These are phyloP conservation scores for Acrobasis consociella DNA, from an alignment of 2,888 invertebrate species.

Conservation along the genomic window DNA sequence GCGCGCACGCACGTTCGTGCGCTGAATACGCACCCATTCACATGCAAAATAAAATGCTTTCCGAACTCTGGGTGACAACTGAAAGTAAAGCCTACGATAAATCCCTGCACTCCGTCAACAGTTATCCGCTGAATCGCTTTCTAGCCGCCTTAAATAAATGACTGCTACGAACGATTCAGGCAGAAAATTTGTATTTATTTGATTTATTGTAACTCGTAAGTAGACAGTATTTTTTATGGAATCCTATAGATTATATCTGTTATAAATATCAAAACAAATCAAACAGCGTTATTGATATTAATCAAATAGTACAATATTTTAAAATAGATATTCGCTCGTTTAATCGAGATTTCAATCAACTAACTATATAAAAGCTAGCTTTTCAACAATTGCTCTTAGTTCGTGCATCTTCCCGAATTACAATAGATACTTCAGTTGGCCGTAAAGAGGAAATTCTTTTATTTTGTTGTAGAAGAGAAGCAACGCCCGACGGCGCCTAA, in stretches of 20 bases:
- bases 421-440: constrained; percentile 62
- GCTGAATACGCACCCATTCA: constrained; percentile 68
- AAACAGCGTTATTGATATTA: too few relatives aligned
- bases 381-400: not conserved
- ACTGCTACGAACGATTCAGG: constrained; percentile 24
- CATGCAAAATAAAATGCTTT: constrained; percentile 71
- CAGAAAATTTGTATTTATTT: constrained; percentile 12
- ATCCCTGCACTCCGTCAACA: constrained; percentile 44
- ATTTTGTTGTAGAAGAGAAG: constrained; percentile 73
- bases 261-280: too few relatives aligned
- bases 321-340: not conserved
- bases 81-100: constrained; percentile 52
- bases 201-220: too few relatives aligned
- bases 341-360: not conserved
- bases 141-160: constrained; percentile 40
- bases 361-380: not conserved
- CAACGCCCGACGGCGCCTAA: constrained; percentile 79
- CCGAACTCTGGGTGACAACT: constrained; percentile 54
- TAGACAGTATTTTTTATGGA: too few relatives aligned
- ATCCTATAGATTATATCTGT: too few relatives aligned
- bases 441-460: constrained; percentile 71
- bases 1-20: constrained; percentile 72
- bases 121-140: constrained; percentile 38
- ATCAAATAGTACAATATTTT: too few relatives aligned
- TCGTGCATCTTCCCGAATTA: constrained; percentile 38